phyloP scores from a whole-genome alignment of 2,888 invertebrate genomes.

The Microctonus brassicae region DNA sequence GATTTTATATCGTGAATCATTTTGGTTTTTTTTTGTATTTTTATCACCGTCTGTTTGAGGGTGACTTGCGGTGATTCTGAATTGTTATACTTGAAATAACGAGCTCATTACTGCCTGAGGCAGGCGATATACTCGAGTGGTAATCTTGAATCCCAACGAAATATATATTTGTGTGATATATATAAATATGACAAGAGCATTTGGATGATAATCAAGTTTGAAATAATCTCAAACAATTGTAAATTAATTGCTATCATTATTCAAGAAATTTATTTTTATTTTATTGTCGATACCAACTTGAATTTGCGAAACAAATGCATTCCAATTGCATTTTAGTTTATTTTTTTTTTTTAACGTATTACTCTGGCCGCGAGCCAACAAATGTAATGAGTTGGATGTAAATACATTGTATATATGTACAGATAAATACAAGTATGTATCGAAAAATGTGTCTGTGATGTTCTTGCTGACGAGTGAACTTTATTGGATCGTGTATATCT shows the following conservation, averaged over 20 bases:
- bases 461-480: not conserved
- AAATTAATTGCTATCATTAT: not conserved
- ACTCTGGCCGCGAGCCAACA: not conserved
- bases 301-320: not conserved
- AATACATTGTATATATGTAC: not conserved
- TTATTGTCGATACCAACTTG: not conserved
- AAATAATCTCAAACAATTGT: not conserved
- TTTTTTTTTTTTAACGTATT: not conserved
- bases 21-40: not conserved
- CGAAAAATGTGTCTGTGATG: not conserved
- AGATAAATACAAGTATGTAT: not conserved
- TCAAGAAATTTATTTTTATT: not conserved
- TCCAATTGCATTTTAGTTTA: not conserved
- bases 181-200: not conserved
- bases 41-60: not conserved
- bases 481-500: not conserved
- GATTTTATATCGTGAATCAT: not conserved
- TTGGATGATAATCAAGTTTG: not conserved
- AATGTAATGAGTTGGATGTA: not conserved
- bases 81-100: not conserved
- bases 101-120: not conserved
- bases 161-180: not conserved
- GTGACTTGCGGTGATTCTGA: not conserved
- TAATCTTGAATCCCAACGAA: not conserved
- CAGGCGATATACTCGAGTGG: not conserved